Evolutionary conservation across 2,113 vertebrate species (phyloP), one percentile per base, ranked within the genome.

Genomic region (Salminus brasiliensis): DNA sequence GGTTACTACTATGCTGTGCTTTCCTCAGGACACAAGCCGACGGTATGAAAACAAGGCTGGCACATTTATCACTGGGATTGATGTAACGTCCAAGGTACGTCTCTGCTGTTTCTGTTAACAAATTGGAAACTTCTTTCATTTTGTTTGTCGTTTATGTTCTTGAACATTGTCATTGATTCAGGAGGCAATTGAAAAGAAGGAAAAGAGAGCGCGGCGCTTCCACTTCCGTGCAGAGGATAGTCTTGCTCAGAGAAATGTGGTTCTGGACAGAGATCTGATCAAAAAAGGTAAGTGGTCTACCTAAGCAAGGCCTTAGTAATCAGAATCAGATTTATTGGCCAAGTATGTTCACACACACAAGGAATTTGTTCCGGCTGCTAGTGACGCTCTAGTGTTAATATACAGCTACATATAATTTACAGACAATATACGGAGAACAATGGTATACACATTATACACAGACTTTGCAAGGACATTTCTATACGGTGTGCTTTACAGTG

Each of bases 101-200:
- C 27, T 32, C 23, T 23, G 15, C 5, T 32, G 23, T 2, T 39
- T 16, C 1, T 74, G 23, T 81, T 30, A 6, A 47, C 47, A 62
- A 29, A 3, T 11, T 4, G 6, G 13, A 18, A 52, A 2, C 1
- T 49, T 16, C 12, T 36, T 18, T 41, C 21, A 12, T 23, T 49
- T 59, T 72, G n/a, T 53, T 43, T 12, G 25, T 10, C 7, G 62
- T 1, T 11, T 75, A 16, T 41, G 1, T 72, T 16, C 30, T 25
- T 71, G 65, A 12, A 29, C 2, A 68, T 43, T 65, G 78, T 83
- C 15, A 76, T 55, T 77, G 0, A 66, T 62, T 7, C 85, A 99
- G 98, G 98, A 99, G 88, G 98, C 98, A 0, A 97, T 99, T 9
- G 96, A 98, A 91, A 96, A 91, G 76, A 99, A 99, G 85, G 97